Conservation (phyloP, 2,797 vertebrate genomes). For the Gadopsis bispinosus region DNA sequence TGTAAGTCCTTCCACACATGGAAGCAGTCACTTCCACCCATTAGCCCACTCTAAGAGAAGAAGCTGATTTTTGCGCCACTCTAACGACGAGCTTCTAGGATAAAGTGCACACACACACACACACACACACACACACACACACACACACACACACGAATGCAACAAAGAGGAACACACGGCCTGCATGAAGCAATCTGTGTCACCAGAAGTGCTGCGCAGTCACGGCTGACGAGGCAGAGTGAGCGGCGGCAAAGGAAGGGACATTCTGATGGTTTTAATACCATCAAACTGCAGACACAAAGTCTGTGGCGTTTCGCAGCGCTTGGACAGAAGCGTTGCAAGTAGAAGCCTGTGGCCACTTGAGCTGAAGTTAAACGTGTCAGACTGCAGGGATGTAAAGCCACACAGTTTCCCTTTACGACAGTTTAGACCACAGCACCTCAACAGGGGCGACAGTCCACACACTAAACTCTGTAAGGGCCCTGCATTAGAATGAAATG, state of each 20-base stretch:
- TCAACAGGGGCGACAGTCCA: too few relatives aligned
- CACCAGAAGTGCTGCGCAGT: conserved; percentile 46
- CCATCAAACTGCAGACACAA: neutral
- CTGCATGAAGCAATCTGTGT: conserved; percentile 45
- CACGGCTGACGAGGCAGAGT: conserved; percentile 37
- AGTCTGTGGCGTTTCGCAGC: conserved; percentile 12
- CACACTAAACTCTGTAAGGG: too few relatives aligned
- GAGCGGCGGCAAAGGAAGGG: conserved; percentile 1
- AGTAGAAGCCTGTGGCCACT: neutral
- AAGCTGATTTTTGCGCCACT: conserved; percentile 63
- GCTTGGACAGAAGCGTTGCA: neutral
- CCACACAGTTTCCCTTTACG: neutral
- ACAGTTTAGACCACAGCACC: neutral
- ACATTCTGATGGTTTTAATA: conserved; percentile 31
- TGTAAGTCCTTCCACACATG: conserved; percentile 70
- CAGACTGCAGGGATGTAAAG: neutral
- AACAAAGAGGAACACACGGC: conserved; percentile 51
- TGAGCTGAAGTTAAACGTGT: neutral
- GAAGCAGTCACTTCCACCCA: conserved; percentile 67
- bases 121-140: too few relatives aligned
- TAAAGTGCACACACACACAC: conserved; percentile 60
- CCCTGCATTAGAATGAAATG: too few relatives aligned
- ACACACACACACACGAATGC: too few relatives aligned
- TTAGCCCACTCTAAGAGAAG: conserved; percentile 61
- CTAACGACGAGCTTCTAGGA: conserved; percentile 67